Conservation (phyloP, 2,113 vertebrate genomes). For the Garra rufa region DNA sequence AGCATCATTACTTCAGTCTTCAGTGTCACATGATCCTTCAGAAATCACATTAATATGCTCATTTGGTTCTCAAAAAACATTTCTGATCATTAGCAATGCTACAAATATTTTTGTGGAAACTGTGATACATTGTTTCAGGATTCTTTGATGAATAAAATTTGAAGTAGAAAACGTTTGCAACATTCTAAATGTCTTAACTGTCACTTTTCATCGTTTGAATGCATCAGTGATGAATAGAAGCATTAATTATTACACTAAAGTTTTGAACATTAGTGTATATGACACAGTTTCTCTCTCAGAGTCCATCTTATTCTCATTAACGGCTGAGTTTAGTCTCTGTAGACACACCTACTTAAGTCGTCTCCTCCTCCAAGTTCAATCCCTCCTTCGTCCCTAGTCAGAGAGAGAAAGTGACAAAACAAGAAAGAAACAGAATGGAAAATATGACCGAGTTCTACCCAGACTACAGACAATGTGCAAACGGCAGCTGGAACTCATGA, state of each 20-base stretch:
- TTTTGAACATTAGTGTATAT: neutral
- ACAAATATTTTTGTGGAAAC: too few relatives aligned
- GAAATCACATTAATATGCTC: neutral
- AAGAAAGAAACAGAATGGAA: conserved; percentile 72
- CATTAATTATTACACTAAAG: neutral
- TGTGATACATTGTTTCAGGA: neutral
- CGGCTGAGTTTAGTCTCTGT: conserved; percentile 57
- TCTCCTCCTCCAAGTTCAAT: conserved; percentile 50
- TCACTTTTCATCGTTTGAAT: neutral
- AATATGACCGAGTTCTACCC: conserved; percentile 80
- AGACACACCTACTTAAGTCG: conserved; percentile 55
- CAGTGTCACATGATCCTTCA: conserved; percentile 1
- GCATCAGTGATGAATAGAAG: neutral
- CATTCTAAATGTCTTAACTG: neutral
- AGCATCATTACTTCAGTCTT: neutral
- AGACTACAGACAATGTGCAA: conserved; percentile 76
- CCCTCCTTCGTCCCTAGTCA: conserved; percentile 64
- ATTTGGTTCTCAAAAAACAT: neutral
- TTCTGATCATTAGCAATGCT: neutral
- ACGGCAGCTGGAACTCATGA: conserved; percentile 58
- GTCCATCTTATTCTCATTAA: conserved; percentile 63
- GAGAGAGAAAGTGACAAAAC: conserved; percentile 62
- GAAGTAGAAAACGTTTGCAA: neutral
- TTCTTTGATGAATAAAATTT: neutral
- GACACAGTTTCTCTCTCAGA: conserved; percentile 22